Base-by-base conservation (phyloP, 2,888 invertebrate species). In the Sepioteuthis lessoniana region DNA sequence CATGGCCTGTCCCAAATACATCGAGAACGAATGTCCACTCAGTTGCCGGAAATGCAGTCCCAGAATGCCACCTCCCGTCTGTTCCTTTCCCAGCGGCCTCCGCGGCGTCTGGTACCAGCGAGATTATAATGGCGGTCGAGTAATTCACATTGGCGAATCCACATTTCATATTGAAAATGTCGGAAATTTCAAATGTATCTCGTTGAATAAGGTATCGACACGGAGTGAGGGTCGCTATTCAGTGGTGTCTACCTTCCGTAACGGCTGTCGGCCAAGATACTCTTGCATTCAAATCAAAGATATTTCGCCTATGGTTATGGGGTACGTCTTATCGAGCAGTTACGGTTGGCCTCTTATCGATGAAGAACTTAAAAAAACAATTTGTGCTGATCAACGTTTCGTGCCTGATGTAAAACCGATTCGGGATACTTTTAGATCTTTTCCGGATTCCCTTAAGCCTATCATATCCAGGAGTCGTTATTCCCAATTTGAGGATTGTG, bases 251-350 rank as follows among this genome's bases (percentile, higher is more conserved):
- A 93, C 95, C 38, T 96, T 95, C 93, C 94, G 94, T 90, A 96
- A 96, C 94, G 96, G 96, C 16, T 96, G 96, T 94, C 94, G 96
- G n/a, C 96, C 96, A 16, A 94, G 96, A 25, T 96, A 95, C 94
- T 96, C 96, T 19, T 96, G 96, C 94, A n/a, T 96, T 31, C 94
- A 95, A 90, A 94, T 96, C n/a, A 94, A 95, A 46, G 94, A 95
- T n/a, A 94, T 96, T 1, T 95, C 94, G 1, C 95, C 95, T 4
- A 95, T 95, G 37, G 96, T 96, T 2, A 93, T 96, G 91, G 95
- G 95, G 0, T 96, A 95, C 94, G 95, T 95, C 19, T 94, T 96
- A 19, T 95, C 96, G 38, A 95, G 95, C 91, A 96, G 96, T 94
- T 94, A 94, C 93, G 95, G 94, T 31, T 96, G 96, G 96, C 96